Conservation (phyloP, 2,797 vertebrate genomes). For the Enteromius fasciolatus region DNA sequence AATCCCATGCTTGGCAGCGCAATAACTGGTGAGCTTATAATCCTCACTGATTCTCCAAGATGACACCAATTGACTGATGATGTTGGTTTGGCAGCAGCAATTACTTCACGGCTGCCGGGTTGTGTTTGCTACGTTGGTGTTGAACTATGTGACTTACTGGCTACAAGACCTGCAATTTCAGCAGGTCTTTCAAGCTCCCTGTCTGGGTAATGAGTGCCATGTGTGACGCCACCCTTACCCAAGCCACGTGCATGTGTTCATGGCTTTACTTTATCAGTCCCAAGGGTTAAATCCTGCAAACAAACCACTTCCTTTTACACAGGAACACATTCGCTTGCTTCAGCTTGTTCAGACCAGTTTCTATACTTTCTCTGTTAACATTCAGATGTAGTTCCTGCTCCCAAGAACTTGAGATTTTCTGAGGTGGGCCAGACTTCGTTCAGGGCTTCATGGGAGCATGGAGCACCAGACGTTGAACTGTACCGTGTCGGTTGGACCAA, state of each 20-base stretch:
- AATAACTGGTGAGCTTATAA: constrained; percentile 81
- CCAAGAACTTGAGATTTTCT: constrained; percentile 86
- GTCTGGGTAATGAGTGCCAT: constrained; percentile 28
- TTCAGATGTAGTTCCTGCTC: constrained; percentile 89
- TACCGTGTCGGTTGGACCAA: constrained; percentile 89
- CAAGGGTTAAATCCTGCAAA: constrained; percentile 20
- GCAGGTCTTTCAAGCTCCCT: background rate
- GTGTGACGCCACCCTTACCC: constrained; percentile 30
- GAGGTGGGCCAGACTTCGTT: constrained; percentile 88
- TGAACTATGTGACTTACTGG: constrained; percentile 6
- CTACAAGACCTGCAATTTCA: constrained; percentile 33
- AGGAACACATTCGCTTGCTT: constrained; percentile 21
- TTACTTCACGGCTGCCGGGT: background rate
- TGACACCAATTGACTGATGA: background rate
- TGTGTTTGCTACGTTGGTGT: constrained; percentile 21
- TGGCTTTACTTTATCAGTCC: constrained; percentile 36
- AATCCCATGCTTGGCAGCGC: constrained; percentile 75
- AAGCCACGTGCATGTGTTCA: constrained; percentile 37
- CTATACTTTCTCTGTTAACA: constrained; percentile 11
- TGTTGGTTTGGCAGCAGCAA: background rate
- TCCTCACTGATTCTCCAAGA: background rate
- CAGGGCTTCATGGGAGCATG: constrained; percentile 90
- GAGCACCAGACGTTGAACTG: constrained; percentile 88
- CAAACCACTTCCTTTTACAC: constrained; percentile 27
- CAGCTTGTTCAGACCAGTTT: background rate